phyloP scores from a whole-genome alignment of 2,113 vertebrate species.

The Prietella phreatophila region DNA sequence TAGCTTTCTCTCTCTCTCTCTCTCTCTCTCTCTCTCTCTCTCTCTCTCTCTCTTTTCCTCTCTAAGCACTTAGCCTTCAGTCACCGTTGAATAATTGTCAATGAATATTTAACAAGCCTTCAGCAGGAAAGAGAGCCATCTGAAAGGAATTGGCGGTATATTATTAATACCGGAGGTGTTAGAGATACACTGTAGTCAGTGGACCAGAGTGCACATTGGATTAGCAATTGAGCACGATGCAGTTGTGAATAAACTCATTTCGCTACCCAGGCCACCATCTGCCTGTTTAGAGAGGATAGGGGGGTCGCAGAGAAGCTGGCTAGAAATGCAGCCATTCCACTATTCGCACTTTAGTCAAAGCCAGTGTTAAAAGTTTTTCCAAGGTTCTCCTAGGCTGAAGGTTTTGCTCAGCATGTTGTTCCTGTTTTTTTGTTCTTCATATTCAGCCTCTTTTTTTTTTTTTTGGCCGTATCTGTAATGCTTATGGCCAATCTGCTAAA shows the following conservation, averaged over 20 bases:
- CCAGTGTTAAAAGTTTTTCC: background rate
- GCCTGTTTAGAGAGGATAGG: constrained; percentile 4
- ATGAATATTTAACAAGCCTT: constrained; percentile 81
- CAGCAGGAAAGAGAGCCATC: constrained; percentile 68
- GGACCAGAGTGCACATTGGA: constrained; percentile 57
- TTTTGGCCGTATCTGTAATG: constrained; percentile 62
- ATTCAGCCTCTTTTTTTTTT: constrained; percentile 17
- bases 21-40: constrained; percentile 38
- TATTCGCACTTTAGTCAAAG: background rate
- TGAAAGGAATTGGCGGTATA: constrained; percentile 54
- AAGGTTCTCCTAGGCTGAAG: constrained; percentile 7
- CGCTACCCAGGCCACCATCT: constrained; percentile 16
- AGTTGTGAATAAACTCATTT: constrained; percentile 52
- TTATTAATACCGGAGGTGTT: constrained; percentile 61
- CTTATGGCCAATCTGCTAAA: constrained; percentile 77
- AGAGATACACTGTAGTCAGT: constrained; percentile 59
- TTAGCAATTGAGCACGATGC: constrained; percentile 55
- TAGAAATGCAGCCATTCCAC: constrained; percentile 1
- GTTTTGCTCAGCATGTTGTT: background rate
- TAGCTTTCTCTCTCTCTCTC: constrained; percentile 42
- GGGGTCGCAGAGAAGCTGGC: background rate
- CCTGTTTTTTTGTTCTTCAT: constrained; percentile 38
- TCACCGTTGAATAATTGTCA: constrained; percentile 79
- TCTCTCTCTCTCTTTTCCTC: constrained; percentile 34
- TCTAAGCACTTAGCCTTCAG: constrained; percentile 66